Conservation (phyloP, 2,113 vertebrate genomes). For the Gasterosteus aculeatus region DNA sequence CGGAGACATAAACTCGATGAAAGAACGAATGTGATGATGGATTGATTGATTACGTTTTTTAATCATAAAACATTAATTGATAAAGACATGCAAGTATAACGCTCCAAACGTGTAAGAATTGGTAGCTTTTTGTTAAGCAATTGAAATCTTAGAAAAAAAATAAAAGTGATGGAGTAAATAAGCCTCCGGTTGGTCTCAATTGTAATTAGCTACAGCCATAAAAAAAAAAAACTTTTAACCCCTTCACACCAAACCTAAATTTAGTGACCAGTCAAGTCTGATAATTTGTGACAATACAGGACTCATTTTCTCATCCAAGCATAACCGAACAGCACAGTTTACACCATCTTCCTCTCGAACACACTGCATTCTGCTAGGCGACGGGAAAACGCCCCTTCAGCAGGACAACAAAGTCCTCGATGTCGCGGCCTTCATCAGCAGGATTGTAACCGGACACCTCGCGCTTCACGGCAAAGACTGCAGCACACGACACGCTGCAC, state of each 20-base stretch:
- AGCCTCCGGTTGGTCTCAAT: not conserved
- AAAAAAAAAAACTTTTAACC: not conserved
- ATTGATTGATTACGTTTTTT: not conserved
- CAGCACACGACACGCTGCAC: conserved; percentile 57
- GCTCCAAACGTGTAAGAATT: not conserved
- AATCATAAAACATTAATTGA: not conserved
- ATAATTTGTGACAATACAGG: not conserved
- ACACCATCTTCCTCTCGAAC: conserved; percentile 2
- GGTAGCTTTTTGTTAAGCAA: not conserved
- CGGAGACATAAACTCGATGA: not conserved
- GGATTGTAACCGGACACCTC: conserved; percentile 71
- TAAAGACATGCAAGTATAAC: not conserved
- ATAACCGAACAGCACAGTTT: not conserved
- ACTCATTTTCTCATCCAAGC: not conserved
- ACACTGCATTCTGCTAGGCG: conserved; percentile 14
- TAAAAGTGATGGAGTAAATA: not conserved
- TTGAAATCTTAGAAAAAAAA: not conserved
- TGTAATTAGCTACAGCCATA: not conserved
- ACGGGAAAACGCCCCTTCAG: conserved; percentile 33
- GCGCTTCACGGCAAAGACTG: conserved; percentile 39
- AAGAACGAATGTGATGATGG: not conserved
- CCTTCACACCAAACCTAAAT: not conserved
- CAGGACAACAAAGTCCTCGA: conserved; percentile 47
- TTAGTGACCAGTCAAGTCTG: not conserved
- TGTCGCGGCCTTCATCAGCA: conserved; percentile 63